Percentiles rank a stretch among this genome's conserved stretches.
Conservation (phyloP, 2,888 invertebrate genomes). For the Saturnia japonica region DNA sequence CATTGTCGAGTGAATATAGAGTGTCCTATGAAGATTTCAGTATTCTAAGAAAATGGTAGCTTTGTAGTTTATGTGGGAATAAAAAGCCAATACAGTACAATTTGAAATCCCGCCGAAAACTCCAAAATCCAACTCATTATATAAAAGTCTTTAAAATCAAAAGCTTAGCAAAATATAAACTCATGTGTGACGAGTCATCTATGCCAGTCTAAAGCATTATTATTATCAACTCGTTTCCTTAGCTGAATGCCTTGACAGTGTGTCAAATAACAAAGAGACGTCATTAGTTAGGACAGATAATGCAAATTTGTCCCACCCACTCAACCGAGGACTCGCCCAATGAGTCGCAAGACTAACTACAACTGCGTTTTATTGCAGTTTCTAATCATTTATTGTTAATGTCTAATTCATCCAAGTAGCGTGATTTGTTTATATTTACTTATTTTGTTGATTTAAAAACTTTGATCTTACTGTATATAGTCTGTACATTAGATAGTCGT, state of each 20-base stretch:
- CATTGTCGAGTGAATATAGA: too few species aligned
- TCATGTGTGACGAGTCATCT: neutral
- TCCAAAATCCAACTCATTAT: neutral
- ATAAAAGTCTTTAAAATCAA: neutral
- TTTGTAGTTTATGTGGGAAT: too few species aligned
- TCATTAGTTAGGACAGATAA: constrained; percentile 59
- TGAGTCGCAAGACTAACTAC: constrained; percentile 19
- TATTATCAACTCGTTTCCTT: constrained; percentile 57
- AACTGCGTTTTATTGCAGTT: constrained; percentile 13
- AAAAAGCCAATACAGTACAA: too few species aligned
- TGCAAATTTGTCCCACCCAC: constrained; percentile 64
- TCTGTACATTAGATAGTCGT: too few species aligned
- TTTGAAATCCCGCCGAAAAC: too few species aligned
- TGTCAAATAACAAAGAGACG: constrained; percentile 61
- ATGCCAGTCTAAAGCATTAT: constrained; percentile 46
- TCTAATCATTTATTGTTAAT: constrained; percentile 10
- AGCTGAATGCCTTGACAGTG: constrained; percentile 67
- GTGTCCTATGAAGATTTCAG: too few species aligned
- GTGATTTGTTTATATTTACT: neutral
- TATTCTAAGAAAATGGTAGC: too few species aligned
- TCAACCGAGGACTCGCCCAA: constrained; percentile 27
- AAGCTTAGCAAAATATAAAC: neutral
- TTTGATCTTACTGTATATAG: too few species aligned
- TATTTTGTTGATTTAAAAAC: neutral
- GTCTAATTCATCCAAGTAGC: neutral